phyloP scores from a whole-genome alignment of 2,888 invertebrate species.

The Eudemis profundana region DNA sequence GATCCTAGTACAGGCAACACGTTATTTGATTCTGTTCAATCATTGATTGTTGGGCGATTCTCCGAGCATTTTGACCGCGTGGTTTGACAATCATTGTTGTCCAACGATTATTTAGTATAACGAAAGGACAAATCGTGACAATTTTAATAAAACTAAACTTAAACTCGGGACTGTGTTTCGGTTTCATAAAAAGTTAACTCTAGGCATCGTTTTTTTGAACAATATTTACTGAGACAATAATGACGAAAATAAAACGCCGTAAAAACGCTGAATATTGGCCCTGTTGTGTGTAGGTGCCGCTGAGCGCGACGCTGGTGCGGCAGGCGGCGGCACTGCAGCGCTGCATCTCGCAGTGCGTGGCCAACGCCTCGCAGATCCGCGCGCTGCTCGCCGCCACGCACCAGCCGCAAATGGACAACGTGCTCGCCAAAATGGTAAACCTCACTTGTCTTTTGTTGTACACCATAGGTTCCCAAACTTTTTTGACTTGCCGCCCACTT shows the following conservation, averaged over 20 bases:
- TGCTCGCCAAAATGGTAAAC: conserved; percentile 82
- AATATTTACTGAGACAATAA: background rate
- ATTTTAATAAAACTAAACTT: no score
- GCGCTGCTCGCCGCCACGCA: conserved; percentile 74
- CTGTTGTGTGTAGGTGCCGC: conserved; percentile 58
- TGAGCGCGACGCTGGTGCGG: conserved; percentile 73
- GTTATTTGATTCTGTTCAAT: no score
- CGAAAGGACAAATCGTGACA: no score
- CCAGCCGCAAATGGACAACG: conserved; percentile 79
- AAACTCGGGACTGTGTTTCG: no score
- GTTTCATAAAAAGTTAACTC: no score
- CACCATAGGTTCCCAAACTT: background rate
- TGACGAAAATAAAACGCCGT: background rate
- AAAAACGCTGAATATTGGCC: no score
- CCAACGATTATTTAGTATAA: no score
- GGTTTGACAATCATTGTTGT: no score
- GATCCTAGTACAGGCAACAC: no score
- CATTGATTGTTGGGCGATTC: no score
- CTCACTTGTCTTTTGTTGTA: background rate
- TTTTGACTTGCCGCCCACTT: background rate
- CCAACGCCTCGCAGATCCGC: conserved; percentile 77
- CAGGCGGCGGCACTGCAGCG: conserved; percentile 80
- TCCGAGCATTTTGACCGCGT: no score
- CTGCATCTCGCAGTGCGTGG: conserved; percentile 81
- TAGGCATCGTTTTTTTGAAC: no score